Base-by-base conservation (phyloP, 2,888 invertebrate genomes). In the Dendrolimus pini region DNA sequence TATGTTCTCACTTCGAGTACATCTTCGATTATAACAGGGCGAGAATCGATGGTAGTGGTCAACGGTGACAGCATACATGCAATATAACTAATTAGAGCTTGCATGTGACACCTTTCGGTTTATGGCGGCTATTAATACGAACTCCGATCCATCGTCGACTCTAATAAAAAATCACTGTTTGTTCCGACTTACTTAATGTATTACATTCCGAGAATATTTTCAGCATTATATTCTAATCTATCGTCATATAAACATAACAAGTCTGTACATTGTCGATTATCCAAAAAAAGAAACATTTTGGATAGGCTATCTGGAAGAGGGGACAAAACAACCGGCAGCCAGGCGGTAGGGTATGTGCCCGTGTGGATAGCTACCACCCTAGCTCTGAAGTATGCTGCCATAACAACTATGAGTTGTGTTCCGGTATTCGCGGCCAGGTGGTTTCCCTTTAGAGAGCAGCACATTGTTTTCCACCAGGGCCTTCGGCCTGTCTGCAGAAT, bases 11-110 rank as follows among this genome's bases (percentile, higher is more conserved):
- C 30, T 30, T 30, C 30, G 30, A 30, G 30, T 30, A 30, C 30
- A 30, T 30, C 30, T 30, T 6, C 30, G 30, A 30, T 30, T 6
- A 6, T 6, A 30, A 30, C 30, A 30, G 30, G 30, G 6, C 47
- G 47, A 47, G 47, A 47, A 47, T 12, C 47, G 6, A 10, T 47
- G 12, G 47, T 47, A 47, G 12, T 6, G 9, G 47, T 12, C 12
- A 47, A 10, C 47, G 12, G 47, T 47, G 47, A 47, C 47, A 9
- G 12, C 9, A 47, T 47, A 47, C 47, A 47, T 41, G 68, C 68
- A 63, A 68, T 82, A 81, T 77, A 82, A 71, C 74, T 81, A 79
- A 82, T 82, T 82, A 80, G 81, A 79, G 67, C 74, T 76, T 57
- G 58, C 71, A 68, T 78, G 78, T 71, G 71, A 74, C 63, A 66